A percentile compares a stretch with the other conserved stretches of the same genome.
Evolutionary conservation across 1,140 invertebrate genomes (phyloP).

Genomic region (Ganaspis sp.): DNA sequence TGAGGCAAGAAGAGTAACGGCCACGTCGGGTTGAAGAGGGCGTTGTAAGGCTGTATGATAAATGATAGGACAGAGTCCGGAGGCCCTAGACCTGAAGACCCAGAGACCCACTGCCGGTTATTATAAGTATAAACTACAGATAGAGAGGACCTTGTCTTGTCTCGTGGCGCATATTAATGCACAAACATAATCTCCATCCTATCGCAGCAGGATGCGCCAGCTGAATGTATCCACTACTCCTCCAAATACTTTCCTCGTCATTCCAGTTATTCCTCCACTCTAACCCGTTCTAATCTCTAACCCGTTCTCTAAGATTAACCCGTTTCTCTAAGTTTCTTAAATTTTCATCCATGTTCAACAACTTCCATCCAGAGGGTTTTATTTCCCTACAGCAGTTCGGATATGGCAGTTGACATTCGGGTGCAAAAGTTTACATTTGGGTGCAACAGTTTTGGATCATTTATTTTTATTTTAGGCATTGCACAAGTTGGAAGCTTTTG

Average conservation of each 20-base stretch:
- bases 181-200: constrained; percentile 72
- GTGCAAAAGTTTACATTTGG: too few species aligned
- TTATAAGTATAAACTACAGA: constrained; percentile 51
- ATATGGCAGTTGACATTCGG: too few species aligned
- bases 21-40: constrained; percentile 50
- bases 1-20: constrained; percentile 19
- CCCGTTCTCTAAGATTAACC: background rate
- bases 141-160: constrained; percentile 68
- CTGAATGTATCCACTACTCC: constrained; percentile 58
- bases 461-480: too few species aligned
- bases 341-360: too few species aligned
- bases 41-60: constrained; percentile 67
- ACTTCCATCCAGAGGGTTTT: too few species aligned
- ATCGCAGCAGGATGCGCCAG: constrained; percentile 71
- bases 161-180: constrained; percentile 74
- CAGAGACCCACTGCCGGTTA: constrained; percentile 67
- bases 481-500: too few species aligned
- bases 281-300: background rate
- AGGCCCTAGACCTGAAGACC: constrained; percentile 71
- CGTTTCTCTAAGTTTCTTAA: too few species aligned
- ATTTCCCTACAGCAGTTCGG: too few species aligned
- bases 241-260: constrained; percentile 43
- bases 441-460: too few species aligned
- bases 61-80: constrained; percentile 66
- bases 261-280: constrained; percentile 54